Conservation (phyloP, 2,797 vertebrate species). For the Melopsittacus undulatus region DNA sequence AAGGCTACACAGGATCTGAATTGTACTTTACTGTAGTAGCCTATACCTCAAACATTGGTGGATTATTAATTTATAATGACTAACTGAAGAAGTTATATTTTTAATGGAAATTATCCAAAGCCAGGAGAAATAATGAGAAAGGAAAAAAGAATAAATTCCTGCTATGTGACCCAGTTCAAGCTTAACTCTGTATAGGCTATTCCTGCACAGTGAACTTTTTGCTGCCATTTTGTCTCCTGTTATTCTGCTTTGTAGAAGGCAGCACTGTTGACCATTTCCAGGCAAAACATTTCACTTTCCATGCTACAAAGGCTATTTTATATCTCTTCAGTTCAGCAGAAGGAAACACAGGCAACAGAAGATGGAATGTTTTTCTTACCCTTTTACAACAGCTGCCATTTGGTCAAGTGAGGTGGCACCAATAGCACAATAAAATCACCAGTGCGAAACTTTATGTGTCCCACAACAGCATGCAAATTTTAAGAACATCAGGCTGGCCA, state of each 20-base stretch:
- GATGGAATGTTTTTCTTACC: background rate
- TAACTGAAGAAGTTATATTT: constrained; percentile 31
- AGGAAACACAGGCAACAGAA: background rate
- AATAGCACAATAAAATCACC: constrained; percentile 7
- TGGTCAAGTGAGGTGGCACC: background rate
- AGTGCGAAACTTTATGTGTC: background rate
- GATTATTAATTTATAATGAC: constrained; percentile 41
- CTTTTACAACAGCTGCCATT: constrained; percentile 10
- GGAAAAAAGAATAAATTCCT: background rate
- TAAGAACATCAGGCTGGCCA: background rate
- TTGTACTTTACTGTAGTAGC: background rate
- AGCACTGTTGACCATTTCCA: background rate
- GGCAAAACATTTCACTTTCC: background rate
- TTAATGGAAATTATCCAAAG: constrained; percentile 33
- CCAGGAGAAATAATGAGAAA: constrained; percentile 9
- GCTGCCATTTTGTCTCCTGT: background rate
- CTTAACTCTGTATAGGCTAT: background rate
- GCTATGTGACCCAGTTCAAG: background rate
- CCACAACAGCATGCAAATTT: background rate
- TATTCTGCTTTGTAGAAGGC: background rate
- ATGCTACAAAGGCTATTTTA: background rate
- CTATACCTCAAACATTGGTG: background rate
- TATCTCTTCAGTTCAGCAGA: background rate
- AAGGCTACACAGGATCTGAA: background rate
- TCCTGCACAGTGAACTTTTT: background rate